A percentile compares a stretch with the other conserved stretches of the same genome.
Conservation (phyloP, 2,888 invertebrate species). For the Caenorhabditis angaria region DNA sequence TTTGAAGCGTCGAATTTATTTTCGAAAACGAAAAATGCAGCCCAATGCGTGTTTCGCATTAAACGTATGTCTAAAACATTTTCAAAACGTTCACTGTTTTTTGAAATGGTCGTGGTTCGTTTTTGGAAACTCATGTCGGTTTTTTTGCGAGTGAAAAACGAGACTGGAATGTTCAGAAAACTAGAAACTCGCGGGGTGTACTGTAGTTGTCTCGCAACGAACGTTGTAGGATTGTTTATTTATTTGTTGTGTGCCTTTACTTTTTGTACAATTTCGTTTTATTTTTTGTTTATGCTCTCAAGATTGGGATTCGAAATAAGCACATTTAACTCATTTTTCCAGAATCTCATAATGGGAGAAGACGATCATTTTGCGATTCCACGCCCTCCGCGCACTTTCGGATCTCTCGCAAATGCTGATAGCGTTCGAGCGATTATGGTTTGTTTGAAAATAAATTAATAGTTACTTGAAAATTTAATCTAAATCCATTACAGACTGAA, state of each 20-base stretch:
- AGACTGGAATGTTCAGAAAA: too few relatives aligned
- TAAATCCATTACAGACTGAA: slow-evolving; percentile 18
- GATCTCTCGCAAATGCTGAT: slow-evolving; percentile 48
- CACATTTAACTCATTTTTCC: neutral
- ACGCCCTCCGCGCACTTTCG: slow-evolving; percentile 37
- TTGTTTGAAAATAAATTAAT: neutral
- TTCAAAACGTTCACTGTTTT: too few relatives aligned
- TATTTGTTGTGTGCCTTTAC: too few relatives aligned
- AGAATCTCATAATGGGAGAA: slow-evolving; percentile 40
- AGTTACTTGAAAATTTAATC: neutral
- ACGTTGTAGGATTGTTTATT: too few relatives aligned
- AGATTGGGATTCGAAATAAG: too few relatives aligned
- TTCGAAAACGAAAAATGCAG: slow-evolving; percentile 8
- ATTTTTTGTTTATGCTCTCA: too few relatives aligned
- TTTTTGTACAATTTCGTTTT: too few relatives aligned
- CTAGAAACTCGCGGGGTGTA: too few relatives aligned
- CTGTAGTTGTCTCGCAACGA: too few relatives aligned
- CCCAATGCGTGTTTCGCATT: slow-evolving; percentile 4
- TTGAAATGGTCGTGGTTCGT: too few relatives aligned
- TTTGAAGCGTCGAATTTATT: slow-evolving; percentile 6
- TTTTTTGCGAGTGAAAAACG: too few relatives aligned
- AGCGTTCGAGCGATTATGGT: slow-evolving; percentile 46
- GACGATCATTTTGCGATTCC: slow-evolving; percentile 35
- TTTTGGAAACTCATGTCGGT: too few relatives aligned
- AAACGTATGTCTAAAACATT: neutral